These are phyloP conservation scores for Plumapathes pennacea DNA, from an alignment of 92 coral and sea anemone genomes.

Conservation along the genomic window DNA sequence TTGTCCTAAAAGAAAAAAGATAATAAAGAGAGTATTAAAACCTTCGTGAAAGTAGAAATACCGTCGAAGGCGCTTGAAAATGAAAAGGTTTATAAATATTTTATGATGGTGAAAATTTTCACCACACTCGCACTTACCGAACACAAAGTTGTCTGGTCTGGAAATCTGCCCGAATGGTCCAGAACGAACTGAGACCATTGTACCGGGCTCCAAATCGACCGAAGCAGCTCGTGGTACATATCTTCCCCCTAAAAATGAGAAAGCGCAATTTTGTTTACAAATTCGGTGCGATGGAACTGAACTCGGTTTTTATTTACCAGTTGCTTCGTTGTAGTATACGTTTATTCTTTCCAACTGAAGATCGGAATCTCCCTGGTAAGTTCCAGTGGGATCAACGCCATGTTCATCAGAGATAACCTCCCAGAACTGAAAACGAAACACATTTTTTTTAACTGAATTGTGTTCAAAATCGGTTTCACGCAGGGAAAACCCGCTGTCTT, in stretches of 20 bases:
- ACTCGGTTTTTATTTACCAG: too few relatives aligned
- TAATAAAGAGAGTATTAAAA: too few relatives aligned
- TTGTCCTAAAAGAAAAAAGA: slow-evolving; percentile 52
- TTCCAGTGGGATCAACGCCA: slow-evolving; percentile 39
- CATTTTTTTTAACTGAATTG: too few relatives aligned
- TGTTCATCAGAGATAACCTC: slow-evolving; percentile 68
- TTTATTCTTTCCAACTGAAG: slow-evolving; percentile 57
- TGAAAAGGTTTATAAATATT: too few relatives aligned
- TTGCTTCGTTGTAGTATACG: slow-evolving; percentile 67
- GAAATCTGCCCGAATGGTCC: slow-evolving; percentile 86
- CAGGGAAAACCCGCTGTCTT: too few relatives aligned
- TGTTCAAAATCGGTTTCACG: too few relatives aligned
- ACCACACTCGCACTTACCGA: slow-evolving; percentile 66
- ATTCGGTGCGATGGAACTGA: too few relatives aligned
- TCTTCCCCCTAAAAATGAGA: slow-evolving; percentile 60
- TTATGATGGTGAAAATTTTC: too few relatives aligned
- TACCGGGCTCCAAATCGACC: slow-evolving; percentile 91
- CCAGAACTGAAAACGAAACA: slow-evolving; percentile 72
- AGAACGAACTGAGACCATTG: slow-evolving; percentile 86
- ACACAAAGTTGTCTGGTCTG: slow-evolving; percentile 89
- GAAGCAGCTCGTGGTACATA: slow-evolving; percentile 87
- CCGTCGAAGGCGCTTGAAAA: too few relatives aligned
- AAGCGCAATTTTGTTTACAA: too few relatives aligned
- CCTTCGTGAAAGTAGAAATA: too few relatives aligned
- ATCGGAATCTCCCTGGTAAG: slow-evolving; percentile 48